These are phyloP conservation scores for Fukomys damarensis DNA, from an alignment of 2,113 vertebrate species.

Conservation along the genomic window DNA sequence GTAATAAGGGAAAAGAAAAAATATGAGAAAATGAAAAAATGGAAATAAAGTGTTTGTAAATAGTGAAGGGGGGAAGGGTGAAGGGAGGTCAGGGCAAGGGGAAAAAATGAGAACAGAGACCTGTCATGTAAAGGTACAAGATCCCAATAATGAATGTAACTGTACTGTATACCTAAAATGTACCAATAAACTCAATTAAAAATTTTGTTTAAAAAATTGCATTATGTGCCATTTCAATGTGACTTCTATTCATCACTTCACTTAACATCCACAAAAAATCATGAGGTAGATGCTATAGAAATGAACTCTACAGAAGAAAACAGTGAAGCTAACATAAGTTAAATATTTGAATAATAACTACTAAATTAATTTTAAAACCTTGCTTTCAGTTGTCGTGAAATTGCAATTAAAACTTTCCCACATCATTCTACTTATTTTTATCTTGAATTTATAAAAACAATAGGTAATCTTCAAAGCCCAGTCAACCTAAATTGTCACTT, in stretches of 20 bases:
- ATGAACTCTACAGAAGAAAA: neutral
- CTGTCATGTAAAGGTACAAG: too few species aligned
- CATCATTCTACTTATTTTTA: neutral
- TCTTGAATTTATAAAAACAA: neutral
- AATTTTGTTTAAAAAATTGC: neutral
- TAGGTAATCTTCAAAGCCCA: neutral
- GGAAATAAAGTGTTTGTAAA: too few species aligned
- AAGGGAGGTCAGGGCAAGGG: too few species aligned
- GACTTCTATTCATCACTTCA: neutral
- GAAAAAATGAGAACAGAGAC: too few species aligned
- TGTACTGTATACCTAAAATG: too few species aligned
- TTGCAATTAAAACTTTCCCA: neutral
- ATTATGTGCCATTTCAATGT: neutral
- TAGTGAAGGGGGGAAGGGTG: too few species aligned
- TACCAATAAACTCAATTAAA: too few species aligned
- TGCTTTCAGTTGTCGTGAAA: neutral
- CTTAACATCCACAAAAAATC: neutral
- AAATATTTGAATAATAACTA: neutral
- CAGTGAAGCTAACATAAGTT: neutral
- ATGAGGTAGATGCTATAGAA: neutral
- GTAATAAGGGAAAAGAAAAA: too few species aligned
- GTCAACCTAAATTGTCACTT: neutral
- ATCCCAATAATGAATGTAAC: too few species aligned
- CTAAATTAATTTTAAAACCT: neutral
- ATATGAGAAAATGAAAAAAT: too few species aligned